Evolutionary conservation across 2,888 invertebrate genomes (phyloP).

Genomic region (Clostera curtula): DNA sequence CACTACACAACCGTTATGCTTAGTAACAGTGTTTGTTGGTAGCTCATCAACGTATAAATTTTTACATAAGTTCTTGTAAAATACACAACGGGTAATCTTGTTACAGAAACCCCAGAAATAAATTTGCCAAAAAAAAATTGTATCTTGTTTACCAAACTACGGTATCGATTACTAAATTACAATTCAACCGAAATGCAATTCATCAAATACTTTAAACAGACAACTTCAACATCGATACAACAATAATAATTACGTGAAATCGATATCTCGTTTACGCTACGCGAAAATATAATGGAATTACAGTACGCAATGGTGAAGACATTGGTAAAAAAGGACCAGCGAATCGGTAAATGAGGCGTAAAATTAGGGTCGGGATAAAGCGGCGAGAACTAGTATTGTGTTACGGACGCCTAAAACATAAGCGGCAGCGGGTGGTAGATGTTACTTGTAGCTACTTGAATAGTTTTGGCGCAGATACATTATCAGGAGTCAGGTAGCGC

Average conservation of each 20-base stretch:
- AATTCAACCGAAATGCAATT: conserved; percentile 5
- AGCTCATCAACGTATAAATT: too few species aligned
- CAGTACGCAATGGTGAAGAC: conserved; percentile 29
- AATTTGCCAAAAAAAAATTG: too few species aligned
- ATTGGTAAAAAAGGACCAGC: conserved; percentile 56
- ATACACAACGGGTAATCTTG: too few species aligned
- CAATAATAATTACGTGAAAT: conserved; percentile 20
- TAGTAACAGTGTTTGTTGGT: too few species aligned
- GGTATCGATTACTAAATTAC: too few species aligned
- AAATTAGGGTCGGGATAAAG: conserved; percentile 64
- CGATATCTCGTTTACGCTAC: conserved; percentile 37
- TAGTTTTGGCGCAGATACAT: too few species aligned
- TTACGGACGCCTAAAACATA: conserved; percentile 31
- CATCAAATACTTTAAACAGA: conserved; percentile 14
- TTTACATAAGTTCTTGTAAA: too few species aligned
- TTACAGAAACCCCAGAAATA: too few species aligned
- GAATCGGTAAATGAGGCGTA: conserved; percentile 61
- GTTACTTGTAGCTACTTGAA: background rate
- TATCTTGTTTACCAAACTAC: too few species aligned
- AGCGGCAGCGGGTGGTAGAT: conserved; percentile 7
- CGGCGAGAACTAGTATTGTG: conserved; percentile 40
- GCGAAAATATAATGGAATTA: conserved; percentile 40
- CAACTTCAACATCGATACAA: conserved; percentile 31
- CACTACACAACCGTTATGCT: too few species aligned
- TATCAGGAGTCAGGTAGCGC: too few species aligned